Percentiles rank a stretch among this genome's conserved stretches.
These are phyloP conservation scores for Anser cygnoides DNA, from an alignment of 2,113 vertebrate species.

Conservation along the genomic window DNA sequence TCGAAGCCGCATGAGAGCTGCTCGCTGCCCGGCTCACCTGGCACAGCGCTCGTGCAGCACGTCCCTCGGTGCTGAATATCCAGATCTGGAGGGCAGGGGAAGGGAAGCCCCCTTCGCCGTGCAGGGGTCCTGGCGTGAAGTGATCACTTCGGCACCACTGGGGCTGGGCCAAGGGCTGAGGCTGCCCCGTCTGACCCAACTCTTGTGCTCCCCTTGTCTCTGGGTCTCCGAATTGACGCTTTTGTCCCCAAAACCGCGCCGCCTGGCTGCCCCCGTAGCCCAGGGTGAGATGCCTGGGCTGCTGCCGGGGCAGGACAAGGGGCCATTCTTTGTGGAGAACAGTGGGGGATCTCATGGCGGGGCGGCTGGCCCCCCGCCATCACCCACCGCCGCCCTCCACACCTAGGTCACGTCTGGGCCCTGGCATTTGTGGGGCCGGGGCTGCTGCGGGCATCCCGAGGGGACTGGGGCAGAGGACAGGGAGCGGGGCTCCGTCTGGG, in stretches of 20 bases:
- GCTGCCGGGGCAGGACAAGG: conserved; percentile 13
- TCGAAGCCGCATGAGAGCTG: not conserved
- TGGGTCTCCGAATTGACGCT: not conserved
- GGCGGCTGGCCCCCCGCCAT: accelerated
- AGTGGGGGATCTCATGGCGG: not conserved
- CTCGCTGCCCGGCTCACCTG: too few relatives aligned
- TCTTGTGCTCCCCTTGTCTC: not conserved
- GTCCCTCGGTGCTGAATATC: too few relatives aligned
- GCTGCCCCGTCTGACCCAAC: not conserved
- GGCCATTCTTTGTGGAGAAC: conserved; percentile 8
- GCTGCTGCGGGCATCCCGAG: not conserved
- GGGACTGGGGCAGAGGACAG: accelerated
- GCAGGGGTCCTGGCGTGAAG: accelerated
- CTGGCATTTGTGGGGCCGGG: not conserved
- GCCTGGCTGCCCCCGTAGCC: accelerated
- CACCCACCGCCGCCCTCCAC: not conserved
- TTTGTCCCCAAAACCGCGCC: not conserved
- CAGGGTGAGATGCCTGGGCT: not conserved
- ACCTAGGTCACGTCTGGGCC: not conserved
- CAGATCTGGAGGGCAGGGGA: too few relatives aligned
- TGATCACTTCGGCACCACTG: accelerated
- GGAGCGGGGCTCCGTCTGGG: not conserved
- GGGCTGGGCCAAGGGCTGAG: not conserved
- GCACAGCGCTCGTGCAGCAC: too few relatives aligned
- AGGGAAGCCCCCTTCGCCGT: not conserved